These are phyloP conservation scores for Arctia plantaginis DNA, from an alignment of 2,888 invertebrate species.

Conservation along the genomic window DNA sequence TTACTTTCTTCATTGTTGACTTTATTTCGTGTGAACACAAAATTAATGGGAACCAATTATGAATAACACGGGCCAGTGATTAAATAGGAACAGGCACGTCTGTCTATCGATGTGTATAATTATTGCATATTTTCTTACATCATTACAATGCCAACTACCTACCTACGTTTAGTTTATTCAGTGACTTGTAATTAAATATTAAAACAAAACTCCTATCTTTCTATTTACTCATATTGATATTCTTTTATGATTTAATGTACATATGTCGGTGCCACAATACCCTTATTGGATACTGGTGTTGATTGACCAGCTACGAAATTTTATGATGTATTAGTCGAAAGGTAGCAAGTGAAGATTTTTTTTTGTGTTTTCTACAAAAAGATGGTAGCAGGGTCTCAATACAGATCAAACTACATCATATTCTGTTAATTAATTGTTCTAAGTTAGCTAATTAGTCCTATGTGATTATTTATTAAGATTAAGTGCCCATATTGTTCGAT, in stretches of 20 bases:
- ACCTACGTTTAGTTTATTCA: constrained; percentile 39
- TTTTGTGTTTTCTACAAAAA: not conserved
- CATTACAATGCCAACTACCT: constrained; percentile 46
- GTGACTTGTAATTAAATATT: constrained; percentile 31
- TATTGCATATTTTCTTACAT: constrained; percentile 62
- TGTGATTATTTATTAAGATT: not conserved
- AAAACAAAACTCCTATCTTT: not conserved
- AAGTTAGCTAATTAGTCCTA: not conserved
- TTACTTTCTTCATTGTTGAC: not conserved
- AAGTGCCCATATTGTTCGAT: not conserved
- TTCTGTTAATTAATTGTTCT: not conserved
- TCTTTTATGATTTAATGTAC: not conserved
- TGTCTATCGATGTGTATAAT: constrained; percentile 62
- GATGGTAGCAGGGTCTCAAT: not conserved
- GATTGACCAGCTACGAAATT: not conserved
- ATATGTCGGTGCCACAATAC: no score
- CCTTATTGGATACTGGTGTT: not conserved
- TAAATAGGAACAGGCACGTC: constrained; percentile 60
- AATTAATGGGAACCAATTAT: constrained; percentile 48
- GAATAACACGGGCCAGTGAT: constrained; percentile 62
- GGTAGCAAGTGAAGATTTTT: not conserved
- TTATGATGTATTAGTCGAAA: not conserved
- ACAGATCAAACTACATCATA: not conserved
- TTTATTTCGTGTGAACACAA: constrained; percentile 31
- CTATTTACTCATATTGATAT: not conserved